Conservation (phyloP, 2,113 vertebrate species). For the Ammodytes marinus region DNA sequence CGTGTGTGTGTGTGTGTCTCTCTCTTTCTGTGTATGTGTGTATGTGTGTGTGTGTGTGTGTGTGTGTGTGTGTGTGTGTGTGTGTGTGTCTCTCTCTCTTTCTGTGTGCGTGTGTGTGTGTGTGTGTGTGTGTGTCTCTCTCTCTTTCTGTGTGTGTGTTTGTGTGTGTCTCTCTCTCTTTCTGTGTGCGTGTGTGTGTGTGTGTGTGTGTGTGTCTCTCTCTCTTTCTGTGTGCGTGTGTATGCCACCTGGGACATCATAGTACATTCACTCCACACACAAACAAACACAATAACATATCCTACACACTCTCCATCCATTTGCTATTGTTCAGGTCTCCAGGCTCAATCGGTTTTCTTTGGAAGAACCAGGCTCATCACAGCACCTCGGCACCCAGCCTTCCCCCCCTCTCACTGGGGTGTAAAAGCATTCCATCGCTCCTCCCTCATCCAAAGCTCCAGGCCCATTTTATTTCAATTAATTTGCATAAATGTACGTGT, state of each 20-base stretch:
- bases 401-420: conserved; percentile 50
- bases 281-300: not conserved
- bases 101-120: too few species aligned
- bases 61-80: too few species aligned
- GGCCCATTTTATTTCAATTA: conserved; percentile 78
- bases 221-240: too few species aligned
- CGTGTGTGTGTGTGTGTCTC: not conserved
- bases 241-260: not conserved
- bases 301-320: conserved; percentile 1
- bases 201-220: too few species aligned
- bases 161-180: too few species aligned
- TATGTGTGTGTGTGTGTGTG: too few species aligned
- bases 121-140: not conserved
- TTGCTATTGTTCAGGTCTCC: not conserved
- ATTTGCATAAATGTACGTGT: conserved; percentile 75
- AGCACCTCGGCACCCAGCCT: conserved; percentile 19
- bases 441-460: conserved; percentile 56
- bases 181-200: too few species aligned
- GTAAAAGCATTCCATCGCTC: conserved; percentile 54
- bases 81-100: too few species aligned
- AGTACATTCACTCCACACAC: not conserved
- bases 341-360: not conserved
- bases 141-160: too few species aligned
- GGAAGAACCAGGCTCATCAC: conserved; percentile 41
- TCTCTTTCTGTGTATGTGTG: too few species aligned